Percentiles rank a stretch among this genome's conserved stretches.
Evolutionary conservation across 2,113 vertebrate species (phyloP).

Genomic region (Brachyhypopomus gauderio): DNA sequence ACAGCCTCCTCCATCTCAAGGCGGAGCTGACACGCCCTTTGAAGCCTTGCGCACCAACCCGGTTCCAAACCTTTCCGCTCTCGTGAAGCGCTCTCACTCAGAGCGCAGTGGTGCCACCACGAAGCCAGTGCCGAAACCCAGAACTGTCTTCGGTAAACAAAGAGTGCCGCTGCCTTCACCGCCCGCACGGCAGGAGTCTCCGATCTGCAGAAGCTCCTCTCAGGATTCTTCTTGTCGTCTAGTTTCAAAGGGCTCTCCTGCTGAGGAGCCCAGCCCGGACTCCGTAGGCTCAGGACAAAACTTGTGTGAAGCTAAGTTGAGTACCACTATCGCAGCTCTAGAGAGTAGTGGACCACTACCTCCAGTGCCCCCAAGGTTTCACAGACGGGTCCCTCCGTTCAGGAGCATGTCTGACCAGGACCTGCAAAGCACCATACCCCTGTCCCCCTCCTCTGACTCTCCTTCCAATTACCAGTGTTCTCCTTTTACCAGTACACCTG

Average conservation of each 20-base stretch:
- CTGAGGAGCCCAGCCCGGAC: constrained; percentile 57
- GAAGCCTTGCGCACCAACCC: constrained; percentile 63
- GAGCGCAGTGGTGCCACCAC: background rate
- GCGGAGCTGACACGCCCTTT: constrained; percentile 22
- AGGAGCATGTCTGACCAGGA: constrained; percentile 46
- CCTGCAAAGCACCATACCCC: background rate
- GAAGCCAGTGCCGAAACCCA: constrained; percentile 90
- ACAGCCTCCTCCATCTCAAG: background rate
- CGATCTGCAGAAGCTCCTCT: constrained; percentile 57
- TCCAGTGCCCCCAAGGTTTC: constrained; percentile 69
- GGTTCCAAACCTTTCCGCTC: constrained; percentile 55
- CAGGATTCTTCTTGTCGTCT: constrained; percentile 67
- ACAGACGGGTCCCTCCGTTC: constrained; percentile 38
- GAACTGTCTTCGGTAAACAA: constrained; percentile 85
- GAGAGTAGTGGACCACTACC: constrained; percentile 58
- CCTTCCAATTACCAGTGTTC: constrained; percentile 58
- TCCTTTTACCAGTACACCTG: constrained; percentile 47
- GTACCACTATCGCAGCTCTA: constrained; percentile 50
- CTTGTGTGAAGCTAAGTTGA: constrained; percentile 37
- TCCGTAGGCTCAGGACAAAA: constrained; percentile 31
- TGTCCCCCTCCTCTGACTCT: constrained; percentile 43
- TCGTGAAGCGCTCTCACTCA: constrained; percentile 51
- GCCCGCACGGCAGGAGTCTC: background rate
- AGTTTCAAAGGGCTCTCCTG: constrained; percentile 66
- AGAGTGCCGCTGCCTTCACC: constrained; percentile 56